These are phyloP conservation scores for Heliothis subflexa DNA, from an alignment of 1,140 invertebrate species.

Conservation along the genomic window DNA sequence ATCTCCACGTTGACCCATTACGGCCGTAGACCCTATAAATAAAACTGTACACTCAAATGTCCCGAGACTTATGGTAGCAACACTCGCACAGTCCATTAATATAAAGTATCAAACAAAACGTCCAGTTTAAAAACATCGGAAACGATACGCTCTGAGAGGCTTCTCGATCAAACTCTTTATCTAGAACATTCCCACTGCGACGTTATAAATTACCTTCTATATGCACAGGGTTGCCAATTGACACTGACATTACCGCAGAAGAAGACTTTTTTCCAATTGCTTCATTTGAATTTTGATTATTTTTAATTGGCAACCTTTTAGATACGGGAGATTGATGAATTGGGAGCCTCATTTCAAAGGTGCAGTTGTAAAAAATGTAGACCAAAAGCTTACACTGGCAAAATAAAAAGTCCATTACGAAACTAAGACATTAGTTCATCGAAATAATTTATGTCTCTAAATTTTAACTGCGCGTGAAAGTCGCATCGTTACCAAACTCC, in stretches of 20 bases:
- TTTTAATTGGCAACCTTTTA: constrained; percentile 39
- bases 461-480: constrained; percentile 16
- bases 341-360: not conserved
- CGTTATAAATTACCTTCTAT: constrained; percentile 59
- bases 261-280: not conserved
- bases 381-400: not conserved
- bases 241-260: constrained; percentile 16
- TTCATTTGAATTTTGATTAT: constrained; percentile 22
- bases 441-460: constrained; percentile 25
- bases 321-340: constrained; percentile 8
- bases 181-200: constrained; percentile 58
- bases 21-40: constrained; percentile 26
- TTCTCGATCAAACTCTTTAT: constrained; percentile 69
- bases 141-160: constrained; percentile 63
- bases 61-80: constrained; percentile 42
- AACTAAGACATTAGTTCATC: constrained; percentile 1
- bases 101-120: constrained; percentile 68
- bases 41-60: constrained; percentile 34
- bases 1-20: constrained; percentile 39
- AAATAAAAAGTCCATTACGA: not conserved
- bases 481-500: constrained; percentile 4
- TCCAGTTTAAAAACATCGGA: constrained; percentile 60
- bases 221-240: constrained; percentile 56
- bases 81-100: constrained; percentile 59
- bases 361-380: constrained; percentile 8